Conservation (phyloP, 2,113 vertebrate genomes). For the Ascaphus truei region DNA sequence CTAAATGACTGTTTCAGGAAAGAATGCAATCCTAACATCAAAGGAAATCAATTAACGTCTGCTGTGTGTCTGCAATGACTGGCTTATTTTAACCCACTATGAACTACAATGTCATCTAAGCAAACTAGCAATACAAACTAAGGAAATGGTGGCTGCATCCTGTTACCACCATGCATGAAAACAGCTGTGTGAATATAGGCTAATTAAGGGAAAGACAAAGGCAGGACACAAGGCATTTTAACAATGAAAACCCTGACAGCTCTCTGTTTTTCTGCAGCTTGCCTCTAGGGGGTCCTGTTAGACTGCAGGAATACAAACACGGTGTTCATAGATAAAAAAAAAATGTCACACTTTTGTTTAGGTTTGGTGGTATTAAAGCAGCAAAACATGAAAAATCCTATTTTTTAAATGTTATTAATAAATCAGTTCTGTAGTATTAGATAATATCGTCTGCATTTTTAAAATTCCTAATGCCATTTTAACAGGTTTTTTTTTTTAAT, state of each 20-base stretch:
- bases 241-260: conserved; percentile 36
- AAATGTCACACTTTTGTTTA: no score
- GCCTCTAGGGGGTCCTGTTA: conserved; percentile 46
- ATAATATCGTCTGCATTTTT: no score
- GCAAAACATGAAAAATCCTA: no score
- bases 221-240: conserved; percentile 61
- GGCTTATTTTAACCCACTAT: conserved; percentile 49
- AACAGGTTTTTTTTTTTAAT: no score
- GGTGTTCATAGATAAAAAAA: no score
- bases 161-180: conserved; percentile 58
- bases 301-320: conserved; percentile 36
- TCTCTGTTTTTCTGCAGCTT: conserved; percentile 32
- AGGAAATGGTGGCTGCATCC: conserved; percentile 72
- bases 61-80: conserved; percentile 35
- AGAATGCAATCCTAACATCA: conserved; percentile 28
- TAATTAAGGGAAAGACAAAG: conserved; percentile 59
- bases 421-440: no score
- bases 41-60: conserved; percentile 35
- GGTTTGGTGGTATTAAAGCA: no score
- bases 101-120: conserved; percentile 53
- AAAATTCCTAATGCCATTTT: no score
- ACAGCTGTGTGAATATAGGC: conserved; percentile 50
- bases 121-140: conserved; percentile 67
- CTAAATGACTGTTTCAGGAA: conserved; percentile 33
- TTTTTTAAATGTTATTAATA: no score